Evolutionary conservation across 2,113 vertebrate genomes (phyloP).

Genomic region (Mungos mungo): DNA sequence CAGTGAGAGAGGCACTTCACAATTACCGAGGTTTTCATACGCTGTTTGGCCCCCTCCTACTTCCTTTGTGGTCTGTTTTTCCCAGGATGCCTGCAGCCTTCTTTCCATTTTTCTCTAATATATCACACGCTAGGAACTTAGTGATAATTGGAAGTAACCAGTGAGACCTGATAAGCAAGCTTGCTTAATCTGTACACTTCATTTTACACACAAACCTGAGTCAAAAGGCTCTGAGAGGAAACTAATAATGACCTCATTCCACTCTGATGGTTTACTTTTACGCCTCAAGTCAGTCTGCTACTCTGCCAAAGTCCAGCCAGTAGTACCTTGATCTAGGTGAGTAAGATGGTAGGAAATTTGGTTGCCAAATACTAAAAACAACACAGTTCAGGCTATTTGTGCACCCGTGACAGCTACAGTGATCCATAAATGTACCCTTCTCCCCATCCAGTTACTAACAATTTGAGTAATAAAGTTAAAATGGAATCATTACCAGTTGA

Average conservation of each 20-base stretch:
- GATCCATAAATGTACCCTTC: neutral
- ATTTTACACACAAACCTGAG: constrained; percentile 18
- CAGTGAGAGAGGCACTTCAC: rapidly evolving
- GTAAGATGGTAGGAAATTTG: neutral
- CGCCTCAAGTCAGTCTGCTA: neutral
- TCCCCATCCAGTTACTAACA: neutral
- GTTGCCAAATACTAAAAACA: neutral
- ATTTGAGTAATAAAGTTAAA: neutral
- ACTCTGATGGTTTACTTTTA: neutral
- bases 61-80: neutral
- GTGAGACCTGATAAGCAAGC: constrained; percentile 31
- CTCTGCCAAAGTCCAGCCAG: neutral
- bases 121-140: neutral
- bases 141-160: neutral
- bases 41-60: neutral
- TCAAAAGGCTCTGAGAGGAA: constrained; percentile 13
- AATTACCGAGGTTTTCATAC: neutral
- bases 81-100: neutral
- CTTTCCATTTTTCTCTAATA: neutral
- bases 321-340: neutral
- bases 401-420: neutral
- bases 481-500: neutral
- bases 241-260: neutral
- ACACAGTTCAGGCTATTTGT: neutral
- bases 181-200: constrained; percentile 28